phyloP scores from a whole-genome alignment of 1,140 invertebrate species.

The Cyrtorhinus lividipennis region DNA sequence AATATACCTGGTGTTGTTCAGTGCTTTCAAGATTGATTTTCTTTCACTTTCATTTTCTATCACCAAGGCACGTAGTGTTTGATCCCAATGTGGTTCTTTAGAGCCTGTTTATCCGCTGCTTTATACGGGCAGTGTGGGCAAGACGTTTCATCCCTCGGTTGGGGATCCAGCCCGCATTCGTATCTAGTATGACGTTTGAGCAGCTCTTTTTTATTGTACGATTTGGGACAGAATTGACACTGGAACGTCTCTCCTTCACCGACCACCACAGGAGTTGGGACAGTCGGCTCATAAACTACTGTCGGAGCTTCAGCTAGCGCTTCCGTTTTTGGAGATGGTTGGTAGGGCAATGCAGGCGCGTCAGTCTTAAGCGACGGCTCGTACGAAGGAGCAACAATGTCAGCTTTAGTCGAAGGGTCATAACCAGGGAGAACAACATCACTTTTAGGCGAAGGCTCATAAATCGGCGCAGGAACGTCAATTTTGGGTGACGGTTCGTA shows the following conservation, averaged over 20 bases:
- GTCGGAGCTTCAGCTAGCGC: no score
- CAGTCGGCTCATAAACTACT: no score
- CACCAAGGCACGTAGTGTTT: slow-evolving; percentile 30
- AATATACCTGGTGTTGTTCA: no score
- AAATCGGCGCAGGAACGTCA: no score
- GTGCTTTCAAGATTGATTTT: no score
- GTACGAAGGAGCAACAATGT: neutral
- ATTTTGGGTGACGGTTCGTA: no score
- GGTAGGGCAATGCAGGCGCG: neutral
- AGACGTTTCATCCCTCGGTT: slow-evolving; percentile 30
- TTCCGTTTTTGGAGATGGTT: slow-evolving; percentile 24
- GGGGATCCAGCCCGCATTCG: slow-evolving; percentile 33
- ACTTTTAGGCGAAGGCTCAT: no score
- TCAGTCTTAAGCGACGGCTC: neutral
- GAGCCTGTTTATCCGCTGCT: slow-evolving; percentile 40
- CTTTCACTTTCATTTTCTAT: no score
- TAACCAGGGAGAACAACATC: no score
- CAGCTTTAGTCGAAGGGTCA: no score
- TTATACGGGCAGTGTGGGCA: slow-evolving; percentile 35
- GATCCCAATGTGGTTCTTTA: slow-evolving; percentile 38
- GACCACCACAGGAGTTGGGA: no score
- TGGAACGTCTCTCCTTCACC: no score
- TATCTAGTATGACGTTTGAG: slow-evolving; percentile 22
- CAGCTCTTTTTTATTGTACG: slow-evolving; percentile 19
- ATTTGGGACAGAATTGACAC: slow-evolving; percentile 22